phyloP scores from a whole-genome alignment of 2,888 invertebrate species.

The Epinotia bilunana region DNA sequence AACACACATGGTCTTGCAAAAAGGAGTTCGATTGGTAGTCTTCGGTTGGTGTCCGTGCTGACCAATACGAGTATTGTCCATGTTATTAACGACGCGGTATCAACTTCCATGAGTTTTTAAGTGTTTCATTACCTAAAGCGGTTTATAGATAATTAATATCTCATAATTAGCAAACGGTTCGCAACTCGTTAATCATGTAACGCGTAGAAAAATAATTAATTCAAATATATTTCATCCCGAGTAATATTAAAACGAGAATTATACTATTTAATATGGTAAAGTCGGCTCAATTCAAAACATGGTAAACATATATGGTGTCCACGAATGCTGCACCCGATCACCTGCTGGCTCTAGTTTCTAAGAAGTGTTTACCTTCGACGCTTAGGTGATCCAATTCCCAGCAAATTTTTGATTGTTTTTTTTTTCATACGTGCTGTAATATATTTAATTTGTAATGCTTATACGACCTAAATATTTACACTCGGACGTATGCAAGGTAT shows the following conservation, averaged over 20 bases:
- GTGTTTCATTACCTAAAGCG: neutral
- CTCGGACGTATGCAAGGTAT: conserved; percentile 45
- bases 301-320: conserved; percentile 40
- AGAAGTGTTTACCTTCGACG: conserved; percentile 41
- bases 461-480: conserved; percentile 49
- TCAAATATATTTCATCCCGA: neutral
- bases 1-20: conserved; percentile 13
- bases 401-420: conserved; percentile 46
- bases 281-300: conserved; percentile 29
- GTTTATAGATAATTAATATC: conserved; percentile 1
- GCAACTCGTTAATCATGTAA: conserved; percentile 1
- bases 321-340: conserved; percentile 31
- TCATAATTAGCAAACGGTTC: neutral
- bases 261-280: conserved; percentile 40
- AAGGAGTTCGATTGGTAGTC: conserved; percentile 18
- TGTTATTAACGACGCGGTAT: neutral
- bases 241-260: conserved; percentile 31
- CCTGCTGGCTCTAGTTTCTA: conserved; percentile 30
- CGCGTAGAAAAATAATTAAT: conserved; percentile 18
- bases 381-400: conserved; percentile 48
- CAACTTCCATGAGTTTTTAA: neutral
- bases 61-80: conserved; percentile 6
- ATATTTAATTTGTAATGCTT: conserved; percentile 42
- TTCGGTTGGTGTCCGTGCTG: conserved; percentile 13
- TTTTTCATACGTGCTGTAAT: conserved; percentile 34